phyloP scores from a whole-genome alignment of 2,797 vertebrate genomes.

The Sebastes kiyomatsui region DNA sequence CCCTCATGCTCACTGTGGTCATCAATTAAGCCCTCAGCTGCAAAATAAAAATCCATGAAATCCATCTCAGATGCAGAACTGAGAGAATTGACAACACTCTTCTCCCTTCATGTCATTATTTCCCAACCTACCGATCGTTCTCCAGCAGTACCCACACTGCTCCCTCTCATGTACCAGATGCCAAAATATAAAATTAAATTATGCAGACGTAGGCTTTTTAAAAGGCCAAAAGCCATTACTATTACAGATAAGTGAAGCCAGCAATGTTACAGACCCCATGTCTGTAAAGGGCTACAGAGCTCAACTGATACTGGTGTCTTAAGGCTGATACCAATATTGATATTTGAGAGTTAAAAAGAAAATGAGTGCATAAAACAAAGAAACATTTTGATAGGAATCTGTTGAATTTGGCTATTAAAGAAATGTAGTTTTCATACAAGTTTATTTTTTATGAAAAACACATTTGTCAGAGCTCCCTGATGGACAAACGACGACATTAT shows the following conservation, averaged over 20 bases:
- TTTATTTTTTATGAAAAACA: not conserved
- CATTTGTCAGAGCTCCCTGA: no score
- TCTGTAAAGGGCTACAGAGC: not conserved
- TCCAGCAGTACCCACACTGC: not conserved
- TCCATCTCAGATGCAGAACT: conserved; percentile 4
- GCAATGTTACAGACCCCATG: not conserved
- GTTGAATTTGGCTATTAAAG: not conserved
- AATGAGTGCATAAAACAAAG: not conserved
- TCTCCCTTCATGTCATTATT: not conserved
- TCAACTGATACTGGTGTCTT: not conserved
- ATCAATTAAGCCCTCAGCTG: not conserved
- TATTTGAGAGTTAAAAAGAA: not conserved
- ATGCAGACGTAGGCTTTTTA: not conserved
- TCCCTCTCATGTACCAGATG: not conserved
- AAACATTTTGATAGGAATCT: not conserved
- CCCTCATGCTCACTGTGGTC: not conserved
- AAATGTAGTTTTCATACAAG: not conserved
- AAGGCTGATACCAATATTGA: not conserved
- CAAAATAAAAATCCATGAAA: not conserved
- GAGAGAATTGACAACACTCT: not conserved
- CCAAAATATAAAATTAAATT: not conserved
- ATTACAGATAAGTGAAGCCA: not conserved
- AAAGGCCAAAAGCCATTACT: not conserved
- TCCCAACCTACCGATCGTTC: not conserved
- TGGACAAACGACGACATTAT: not conserved